A percentile compares a stretch with the other conserved stretches of the same genome.
Evolutionary conservation across 2,797 vertebrate genomes (phyloP).

Genomic region (Toxotes lorentzi): DNA sequence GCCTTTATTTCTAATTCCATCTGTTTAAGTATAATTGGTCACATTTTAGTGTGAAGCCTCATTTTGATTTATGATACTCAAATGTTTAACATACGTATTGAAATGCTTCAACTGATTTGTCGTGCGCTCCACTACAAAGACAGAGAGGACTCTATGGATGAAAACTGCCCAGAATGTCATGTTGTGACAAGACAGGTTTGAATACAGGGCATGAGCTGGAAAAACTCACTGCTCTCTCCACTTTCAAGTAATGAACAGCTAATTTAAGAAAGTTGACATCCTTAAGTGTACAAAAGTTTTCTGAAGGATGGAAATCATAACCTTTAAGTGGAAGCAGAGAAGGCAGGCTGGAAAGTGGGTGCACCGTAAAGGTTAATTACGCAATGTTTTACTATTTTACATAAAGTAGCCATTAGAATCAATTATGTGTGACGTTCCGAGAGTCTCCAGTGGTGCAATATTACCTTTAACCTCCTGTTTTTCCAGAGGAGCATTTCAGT

Average conservation of each 20-base stretch:
- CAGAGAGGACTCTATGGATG: not conserved
- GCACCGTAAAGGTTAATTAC: conserved; percentile 14
- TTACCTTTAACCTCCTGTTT: conserved; percentile 20
- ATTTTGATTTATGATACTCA: no score
- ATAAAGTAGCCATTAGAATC: conserved; percentile 4
- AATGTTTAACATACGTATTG: not conserved
- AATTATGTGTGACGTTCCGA: conserved; percentile 1
- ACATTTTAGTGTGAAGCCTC: no score
- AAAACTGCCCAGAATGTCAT: not conserved
- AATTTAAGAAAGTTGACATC: not conserved
- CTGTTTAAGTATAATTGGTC: no score
- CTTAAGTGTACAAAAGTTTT: not conserved
- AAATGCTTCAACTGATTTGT: not conserved
- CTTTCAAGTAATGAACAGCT: conserved; percentile 6
- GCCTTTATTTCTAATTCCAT: no score
- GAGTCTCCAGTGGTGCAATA: conserved; percentile 18
- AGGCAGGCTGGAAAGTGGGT: conserved; percentile 10
- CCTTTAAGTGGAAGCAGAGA: conserved; percentile 7
- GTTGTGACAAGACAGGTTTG: not conserved
- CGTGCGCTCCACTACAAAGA: not conserved
- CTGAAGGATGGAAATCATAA: not conserved
- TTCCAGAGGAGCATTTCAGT: conserved; percentile 7
- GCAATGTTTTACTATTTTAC: conserved; percentile 12
- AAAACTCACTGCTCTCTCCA: not conserved
- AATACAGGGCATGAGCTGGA: not conserved